Evolutionary conservation across 2,888 invertebrate species (phyloP), one percentile per base, ranked within the genome.

Genomic region (Iphiclides podalirius): DNA sequence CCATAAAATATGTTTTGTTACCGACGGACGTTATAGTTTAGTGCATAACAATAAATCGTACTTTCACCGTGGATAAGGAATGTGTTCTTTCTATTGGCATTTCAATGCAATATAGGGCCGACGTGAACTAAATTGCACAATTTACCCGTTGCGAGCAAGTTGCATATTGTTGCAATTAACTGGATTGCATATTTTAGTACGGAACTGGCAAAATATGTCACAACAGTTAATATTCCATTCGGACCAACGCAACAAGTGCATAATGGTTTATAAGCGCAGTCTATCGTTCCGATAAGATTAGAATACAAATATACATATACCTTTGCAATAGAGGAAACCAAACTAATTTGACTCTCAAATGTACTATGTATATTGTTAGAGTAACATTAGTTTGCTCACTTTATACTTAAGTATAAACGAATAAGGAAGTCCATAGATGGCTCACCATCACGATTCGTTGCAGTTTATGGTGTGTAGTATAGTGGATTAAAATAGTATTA

Each of bases 81-180:
- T 48, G 33, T 4, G 33, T 34, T 48, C 48, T 43, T 43, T 38
- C 48, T 38, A 43, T 38, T 43, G 42, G 43, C 43, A 42, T 48
- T 48, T 48, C 9, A 43, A 23, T 11, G n/a, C n/a, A 28, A 48
- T 43, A 37, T 43, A 48, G 48, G 43, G 48, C 42, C 16, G 37
- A 7, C 28, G 28, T 47, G 39, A 42, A 37, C 31, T 38, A 14
- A 38, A 26, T 48, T 48, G 38, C 43, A 42, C 33, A 48, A 43
- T 37, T 33, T 9, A 11, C 4, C 31, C n/a, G 23, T 34, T 16
- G 37, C 23, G 13, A 16, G 33, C 34, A 23, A 43, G 43, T 48
- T 38, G 43, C 33, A 48, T 43, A 43, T 43, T 48, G 23, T 38
- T 38, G 41, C 42, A 48, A 41, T 37, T 48, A 48, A 37, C 28